Evolutionary conservation across 2,113 vertebrate species (phyloP).

Genomic region (Solea solea): DNA sequence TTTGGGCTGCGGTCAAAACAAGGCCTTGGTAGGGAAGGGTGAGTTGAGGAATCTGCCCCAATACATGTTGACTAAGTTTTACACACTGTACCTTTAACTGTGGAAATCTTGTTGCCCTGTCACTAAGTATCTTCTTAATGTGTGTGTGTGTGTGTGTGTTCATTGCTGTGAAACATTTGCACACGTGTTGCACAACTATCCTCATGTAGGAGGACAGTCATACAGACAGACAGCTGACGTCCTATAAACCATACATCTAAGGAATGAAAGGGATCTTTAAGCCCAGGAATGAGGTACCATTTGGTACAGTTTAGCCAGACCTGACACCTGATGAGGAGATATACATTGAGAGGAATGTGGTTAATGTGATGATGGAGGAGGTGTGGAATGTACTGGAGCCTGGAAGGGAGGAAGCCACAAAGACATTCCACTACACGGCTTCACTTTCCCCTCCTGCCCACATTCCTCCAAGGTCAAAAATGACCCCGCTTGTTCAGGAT

Average conservation of each 20-base stretch:
- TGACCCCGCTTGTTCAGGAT: constrained; percentile 19
- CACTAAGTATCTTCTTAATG: neutral
- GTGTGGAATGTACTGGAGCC: constrained; percentile 61
- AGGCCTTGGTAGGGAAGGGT: no score
- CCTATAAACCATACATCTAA: constrained; percentile 15
- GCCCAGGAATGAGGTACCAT: constrained; percentile 11
- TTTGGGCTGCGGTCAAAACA: no score
- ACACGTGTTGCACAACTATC: neutral
- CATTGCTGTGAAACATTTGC: no score
- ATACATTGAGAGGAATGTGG: constrained; percentile 30
- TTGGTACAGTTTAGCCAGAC: constrained; percentile 10
- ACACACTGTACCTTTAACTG: neutral
- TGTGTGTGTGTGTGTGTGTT: neutral
- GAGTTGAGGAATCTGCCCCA: no score
- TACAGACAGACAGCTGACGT: constrained; percentile 14
- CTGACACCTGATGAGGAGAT: constrained; percentile 13
- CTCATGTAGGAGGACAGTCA: constrained; percentile 5
- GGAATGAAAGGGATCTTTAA: constrained; percentile 46
- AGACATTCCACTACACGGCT: constrained; percentile 65
- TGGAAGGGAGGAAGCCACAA: constrained; percentile 69
- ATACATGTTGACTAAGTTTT: no score
- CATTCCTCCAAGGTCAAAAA: constrained; percentile 67
- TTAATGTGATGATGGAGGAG: constrained; percentile 45
- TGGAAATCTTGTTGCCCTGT: neutral
- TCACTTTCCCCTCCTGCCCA: constrained; percentile 42